These are phyloP conservation scores for Passerculus sandwichensis DNA, from an alignment of 2,797 vertebrate genomes.

Conservation along the genomic window DNA sequence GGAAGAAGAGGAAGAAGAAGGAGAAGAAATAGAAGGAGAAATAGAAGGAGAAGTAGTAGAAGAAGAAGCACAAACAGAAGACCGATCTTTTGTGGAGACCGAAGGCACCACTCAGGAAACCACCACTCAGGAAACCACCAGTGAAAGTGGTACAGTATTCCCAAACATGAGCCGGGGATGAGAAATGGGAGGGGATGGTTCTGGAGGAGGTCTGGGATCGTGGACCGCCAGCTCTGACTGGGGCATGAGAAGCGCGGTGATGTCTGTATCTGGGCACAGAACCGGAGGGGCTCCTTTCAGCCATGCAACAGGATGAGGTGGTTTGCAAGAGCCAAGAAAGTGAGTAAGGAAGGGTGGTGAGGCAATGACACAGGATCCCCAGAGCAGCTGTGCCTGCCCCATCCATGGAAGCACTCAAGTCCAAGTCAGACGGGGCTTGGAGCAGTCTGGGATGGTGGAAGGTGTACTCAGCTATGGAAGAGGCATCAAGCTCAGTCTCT, in stretches of 20 bases:
- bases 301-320: neutral
- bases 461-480: neutral
- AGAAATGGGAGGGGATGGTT: neutral
- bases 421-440: neutral
- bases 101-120: slow-evolving; percentile 32
- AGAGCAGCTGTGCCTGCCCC: neutral
- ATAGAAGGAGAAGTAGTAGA: neutral
- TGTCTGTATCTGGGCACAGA: neutral
- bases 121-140: neutral
- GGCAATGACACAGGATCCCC: neutral
- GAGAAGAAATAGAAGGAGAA: neutral
- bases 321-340: neutral
- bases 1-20: neutral
- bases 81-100: neutral
- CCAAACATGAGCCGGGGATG: neutral
- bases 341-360: neutral
- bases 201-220: neutral
- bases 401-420: neutral
- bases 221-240: neutral
- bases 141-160: slow-evolving; percentile 53
- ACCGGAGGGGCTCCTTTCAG: neutral
- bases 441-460: neutral
- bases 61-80: neutral
- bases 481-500: neutral
- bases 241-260: neutral